Evolutionary conservation across 1,140 invertebrate genomes (phyloP), one percentile per base, ranked within the genome.

Genomic region (Scaptomyza montana): DNA sequence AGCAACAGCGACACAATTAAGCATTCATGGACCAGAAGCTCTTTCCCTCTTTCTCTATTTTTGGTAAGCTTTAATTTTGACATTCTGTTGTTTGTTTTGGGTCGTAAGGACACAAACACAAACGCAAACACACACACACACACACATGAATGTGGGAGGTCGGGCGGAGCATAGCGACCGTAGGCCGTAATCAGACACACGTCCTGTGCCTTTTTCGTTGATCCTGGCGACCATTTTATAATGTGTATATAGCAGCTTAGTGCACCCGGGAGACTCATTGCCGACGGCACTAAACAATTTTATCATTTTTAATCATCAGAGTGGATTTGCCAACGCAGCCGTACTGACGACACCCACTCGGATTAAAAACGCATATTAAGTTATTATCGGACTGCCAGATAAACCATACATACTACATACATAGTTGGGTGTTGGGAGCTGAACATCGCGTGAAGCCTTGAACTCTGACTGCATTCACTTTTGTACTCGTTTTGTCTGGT

Each of bases 301-400:
- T 90, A 91, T 91, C 85, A 91, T 91, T 85, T 89, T 90, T 91
- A 91, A 91, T 91, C 90, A 91, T 90, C 89, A 80, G 74, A 82
- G 81, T 90, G 77, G 79, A 90, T 86, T 82, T 61, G 79, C 59
- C 56, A 25, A 25, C 21, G 62, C 33, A n/a, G 16, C 19, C n/a
- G 12, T 30, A 21, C 51, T 45, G 30, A 16, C 69, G 59, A 67
- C 72, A 78, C 67, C 66, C 72, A 71, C 71, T 74, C 73, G 80
- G 86, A 91, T 91, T 91, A 91, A 90, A 91, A 89, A 90, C 66
- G 53, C 79, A 91, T 91, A 91, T 91, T 91, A 91, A 91, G 90
- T 91, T 91, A 91, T 91, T 91, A 91, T 90, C 89, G 77, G 51
- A 64, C 49, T 72, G 60, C 28, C 36, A 45, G 49, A 41, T 53